Evolutionary conservation across 2,888 invertebrate species (phyloP), one percentile per base, ranked within the genome.

Genomic region (Netelia inedita): DNA sequence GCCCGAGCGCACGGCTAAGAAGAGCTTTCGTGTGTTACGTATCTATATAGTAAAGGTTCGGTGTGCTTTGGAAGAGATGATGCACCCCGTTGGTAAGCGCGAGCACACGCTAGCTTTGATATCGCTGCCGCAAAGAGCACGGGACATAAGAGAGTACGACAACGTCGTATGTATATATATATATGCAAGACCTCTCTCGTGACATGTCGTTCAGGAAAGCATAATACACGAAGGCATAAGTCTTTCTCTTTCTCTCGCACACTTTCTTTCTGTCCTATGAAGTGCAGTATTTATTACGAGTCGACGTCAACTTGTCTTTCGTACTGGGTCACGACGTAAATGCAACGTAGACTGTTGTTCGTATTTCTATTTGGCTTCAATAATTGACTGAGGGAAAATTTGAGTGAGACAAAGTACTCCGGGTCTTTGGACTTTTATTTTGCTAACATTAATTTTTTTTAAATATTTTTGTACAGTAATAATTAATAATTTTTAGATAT

Each of bases 271-370:
- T 66, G 73, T 59, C 6, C 66, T 71, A 76, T 76, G 19, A 71
- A 82, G 55, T 66, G 55, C 69, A 76, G 41, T 75, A 82, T 82
- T 82, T 75, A 82, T 82, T 75, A 28, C 53, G 61, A 53, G 68
- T 35, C 19, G 43, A 65, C 46, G 23, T 55, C 61, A 61, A 53
- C 46, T 46, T 75, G 14, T 50, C 28, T 65, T 57, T 59, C 50
- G 41, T 66, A 66, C 50, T 68, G 65, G n/a, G 21, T 3, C 23
- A 11, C 16, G 10, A 55, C 6, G 53, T 23, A 46, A 23, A 46
- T 46, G 43, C 10, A 72, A 43, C 41, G 0, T 46, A 46, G 11
- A 46, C 57, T 57, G 35, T 57, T 57, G 8, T 21, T 41, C 43
- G 8, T 35, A 19, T 11, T 6, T 11, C 11, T 63, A 21, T 21